Evolutionary conservation across 2,797 vertebrate species (phyloP).

Genomic region (Phylloscopus collybita): DNA sequence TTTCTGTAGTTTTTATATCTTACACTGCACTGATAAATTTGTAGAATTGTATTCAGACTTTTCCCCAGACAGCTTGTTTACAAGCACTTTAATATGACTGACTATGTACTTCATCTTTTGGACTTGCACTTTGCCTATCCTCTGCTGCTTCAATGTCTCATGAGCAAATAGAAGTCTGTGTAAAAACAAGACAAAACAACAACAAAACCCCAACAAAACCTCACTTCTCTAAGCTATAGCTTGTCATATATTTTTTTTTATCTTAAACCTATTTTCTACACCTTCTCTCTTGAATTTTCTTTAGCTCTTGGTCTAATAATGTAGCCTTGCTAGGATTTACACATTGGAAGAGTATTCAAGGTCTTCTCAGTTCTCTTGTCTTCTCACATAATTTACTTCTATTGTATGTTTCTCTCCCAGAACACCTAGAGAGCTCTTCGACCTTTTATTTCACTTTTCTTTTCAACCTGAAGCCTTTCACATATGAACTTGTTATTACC

Average conservation of each 20-base stretch:
- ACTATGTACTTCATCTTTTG: not conserved
- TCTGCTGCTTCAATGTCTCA: not conserved
- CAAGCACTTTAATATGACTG: not conserved
- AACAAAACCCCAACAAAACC: not conserved
- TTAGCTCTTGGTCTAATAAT: not conserved
- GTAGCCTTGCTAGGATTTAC: not conserved
- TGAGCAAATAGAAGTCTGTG: not conserved
- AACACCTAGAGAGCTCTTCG: not conserved
- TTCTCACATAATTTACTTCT: slow-evolving; percentile 15
- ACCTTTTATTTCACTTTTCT: not conserved
- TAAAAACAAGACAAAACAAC: not conserved
- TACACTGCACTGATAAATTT: not conserved
- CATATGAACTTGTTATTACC: not conserved
- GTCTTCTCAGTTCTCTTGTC: not conserved
- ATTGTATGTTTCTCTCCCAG: not conserved
- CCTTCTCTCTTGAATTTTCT: not conserved
- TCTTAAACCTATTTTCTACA: not conserved
- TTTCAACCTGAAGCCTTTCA: not conserved
- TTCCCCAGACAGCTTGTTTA: not conserved
- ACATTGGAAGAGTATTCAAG: not conserved
- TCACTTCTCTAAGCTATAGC: not conserved
- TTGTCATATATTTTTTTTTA: not conserved
- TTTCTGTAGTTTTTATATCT: not conserved
- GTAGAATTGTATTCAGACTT: not conserved
- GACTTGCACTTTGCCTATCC: not conserved